phyloP scores from a whole-genome alignment of 2,797 vertebrate species.

The Sebastes vulpes region DNA sequence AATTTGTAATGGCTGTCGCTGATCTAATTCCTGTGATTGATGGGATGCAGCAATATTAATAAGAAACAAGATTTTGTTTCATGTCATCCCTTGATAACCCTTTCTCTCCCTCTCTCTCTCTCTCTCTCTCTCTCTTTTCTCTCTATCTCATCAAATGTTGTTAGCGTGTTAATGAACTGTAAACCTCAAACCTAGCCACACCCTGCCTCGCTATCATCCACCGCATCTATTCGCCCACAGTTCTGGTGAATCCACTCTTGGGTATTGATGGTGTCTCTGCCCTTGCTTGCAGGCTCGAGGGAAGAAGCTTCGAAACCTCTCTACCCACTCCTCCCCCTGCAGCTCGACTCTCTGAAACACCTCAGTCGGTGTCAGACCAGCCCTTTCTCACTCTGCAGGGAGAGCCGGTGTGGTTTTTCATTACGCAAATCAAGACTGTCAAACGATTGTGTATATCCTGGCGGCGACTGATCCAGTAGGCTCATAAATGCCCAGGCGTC shows the following conservation, averaged over 20 bases:
- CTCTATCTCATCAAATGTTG: background rate
- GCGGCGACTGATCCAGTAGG: constrained; percentile 28
- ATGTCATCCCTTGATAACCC: background rate
- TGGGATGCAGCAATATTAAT: background rate
- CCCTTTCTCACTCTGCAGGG: constrained; percentile 12
- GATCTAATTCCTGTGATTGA: background rate
- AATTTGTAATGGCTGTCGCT: background rate
- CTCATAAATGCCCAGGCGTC: constrained; percentile 57
- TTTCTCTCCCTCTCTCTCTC: background rate
- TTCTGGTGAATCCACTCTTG: background rate
- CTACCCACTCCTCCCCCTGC: background rate
- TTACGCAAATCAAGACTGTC: constrained; percentile 58
- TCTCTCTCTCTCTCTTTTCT: background rate
- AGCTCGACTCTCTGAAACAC: constrained; percentile 14
- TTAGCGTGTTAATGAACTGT: constrained; percentile 4
- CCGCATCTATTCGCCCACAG: background rate
- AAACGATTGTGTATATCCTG: constrained; percentile 43
- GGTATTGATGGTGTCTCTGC: background rate
- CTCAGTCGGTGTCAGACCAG: constrained; percentile 9
- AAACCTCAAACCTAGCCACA: constrained; percentile 55
- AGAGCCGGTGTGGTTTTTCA: constrained; percentile 46
- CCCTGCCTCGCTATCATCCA: constrained; percentile 30
- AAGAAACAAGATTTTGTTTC: background rate
- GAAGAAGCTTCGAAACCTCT: background rate
- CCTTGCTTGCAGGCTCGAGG: background rate